A percentile compares a stretch with the other conserved stretches of the same genome.
Conservation (phyloP, 2,888 invertebrate genomes). For the Alviniconcha strummeri region DNA sequence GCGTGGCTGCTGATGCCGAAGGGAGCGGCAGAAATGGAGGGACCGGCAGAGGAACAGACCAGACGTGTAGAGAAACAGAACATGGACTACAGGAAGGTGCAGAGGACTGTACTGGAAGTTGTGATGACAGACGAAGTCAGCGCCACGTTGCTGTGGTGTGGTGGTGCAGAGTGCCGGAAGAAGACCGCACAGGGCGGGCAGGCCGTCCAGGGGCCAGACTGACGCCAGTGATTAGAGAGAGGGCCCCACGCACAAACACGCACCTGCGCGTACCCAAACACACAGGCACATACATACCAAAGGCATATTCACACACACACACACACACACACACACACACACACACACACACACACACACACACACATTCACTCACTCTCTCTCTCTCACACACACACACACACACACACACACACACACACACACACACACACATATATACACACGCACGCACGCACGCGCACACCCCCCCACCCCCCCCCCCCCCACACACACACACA, state of each 20-base stretch:
- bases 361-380: background rate
- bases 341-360: background rate
- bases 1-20: too few relatives aligned
- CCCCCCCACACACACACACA: background rate
- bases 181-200: too few relatives aligned
- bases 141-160: too few relatives aligned
- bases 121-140: too few relatives aligned
- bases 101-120: too few relatives aligned
- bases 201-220: too few relatives aligned
- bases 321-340: background rate
- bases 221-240: too few relatives aligned
- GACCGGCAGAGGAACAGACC: too few relatives aligned
- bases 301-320: background rate
- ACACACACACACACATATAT: background rate
- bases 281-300: background rate
- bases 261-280: background rate
- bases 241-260: background rate
- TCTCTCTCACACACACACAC: background rate
- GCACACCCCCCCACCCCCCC: background rate
- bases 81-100: too few relatives aligned
- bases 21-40: too few relatives aligned
- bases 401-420: background rate
- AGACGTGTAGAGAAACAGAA: too few relatives aligned
- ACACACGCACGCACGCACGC: background rate
- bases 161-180: too few relatives aligned